A percentile compares a stretch with the other conserved stretches of the same genome.
Evolutionary conservation across 2,797 vertebrate species (phyloP).

Genomic region (Thaleichthys pacificus): DNA sequence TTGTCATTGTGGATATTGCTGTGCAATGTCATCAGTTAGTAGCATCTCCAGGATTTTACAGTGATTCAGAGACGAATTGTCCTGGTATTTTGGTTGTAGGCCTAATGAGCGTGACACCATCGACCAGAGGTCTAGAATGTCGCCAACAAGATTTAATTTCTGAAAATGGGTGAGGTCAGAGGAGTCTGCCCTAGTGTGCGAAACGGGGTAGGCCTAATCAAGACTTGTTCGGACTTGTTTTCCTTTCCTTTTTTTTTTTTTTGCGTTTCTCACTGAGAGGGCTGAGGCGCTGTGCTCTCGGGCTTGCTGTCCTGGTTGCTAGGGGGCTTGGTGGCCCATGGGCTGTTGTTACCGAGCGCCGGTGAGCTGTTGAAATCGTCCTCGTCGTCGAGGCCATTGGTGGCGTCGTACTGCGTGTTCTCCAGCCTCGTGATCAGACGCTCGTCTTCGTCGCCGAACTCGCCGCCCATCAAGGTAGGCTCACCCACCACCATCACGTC

Average conservation of each 20-base stretch:
- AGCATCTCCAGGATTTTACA: slow-evolving; percentile 47
- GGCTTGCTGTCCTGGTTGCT: slow-evolving; percentile 90
- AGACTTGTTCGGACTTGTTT: slow-evolving; percentile 13
- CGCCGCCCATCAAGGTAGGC: slow-evolving; percentile 97
- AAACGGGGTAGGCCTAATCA: slow-evolving; percentile 20
- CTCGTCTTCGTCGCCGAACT: slow-evolving; percentile 98
- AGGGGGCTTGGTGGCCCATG: slow-evolving; percentile 95
- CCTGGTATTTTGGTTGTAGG: slow-evolving; percentile 43
- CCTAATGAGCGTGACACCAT: slow-evolving; percentile 15
- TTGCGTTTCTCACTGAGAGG: slow-evolving; percentile 83
- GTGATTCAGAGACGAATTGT: slow-evolving; percentile 57
- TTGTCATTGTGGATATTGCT: slow-evolving; percentile 59
- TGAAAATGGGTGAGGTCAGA: slow-evolving; percentile 50
- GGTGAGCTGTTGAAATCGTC: slow-evolving; percentile 97
- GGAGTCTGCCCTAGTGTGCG: slow-evolving; percentile 44
- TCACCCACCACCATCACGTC: slow-evolving; percentile 99
- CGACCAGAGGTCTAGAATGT: slow-evolving; percentile 34
- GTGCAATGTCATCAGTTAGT: slow-evolving; percentile 55
- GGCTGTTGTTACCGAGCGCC: slow-evolving; percentile 90
- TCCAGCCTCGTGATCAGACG: slow-evolving; percentile 99
- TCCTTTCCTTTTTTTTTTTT: slow-evolving; percentile 30
- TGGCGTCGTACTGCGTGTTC: slow-evolving; percentile 98
- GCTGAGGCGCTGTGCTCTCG: slow-evolving; percentile 91
- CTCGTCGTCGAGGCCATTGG: slow-evolving; percentile 97
- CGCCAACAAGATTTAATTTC: slow-evolving; percentile 49